Evolutionary conservation across 2,797 vertebrate species (phyloP).

Genomic region (Myotis pilosus): DNA sequence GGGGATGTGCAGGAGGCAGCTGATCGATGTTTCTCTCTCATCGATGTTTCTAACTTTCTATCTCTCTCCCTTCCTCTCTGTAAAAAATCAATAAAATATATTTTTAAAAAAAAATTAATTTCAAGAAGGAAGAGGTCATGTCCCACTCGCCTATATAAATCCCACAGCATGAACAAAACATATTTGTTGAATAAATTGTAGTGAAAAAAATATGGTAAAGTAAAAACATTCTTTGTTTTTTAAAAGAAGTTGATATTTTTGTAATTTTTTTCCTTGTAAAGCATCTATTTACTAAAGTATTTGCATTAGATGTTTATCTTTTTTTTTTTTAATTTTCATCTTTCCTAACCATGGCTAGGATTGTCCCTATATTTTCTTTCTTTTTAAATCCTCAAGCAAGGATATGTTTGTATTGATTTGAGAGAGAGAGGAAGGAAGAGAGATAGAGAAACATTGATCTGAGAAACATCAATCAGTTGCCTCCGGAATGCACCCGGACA

Average conservation of each 20-base stretch:
- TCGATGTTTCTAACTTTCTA: too few relatives aligned
- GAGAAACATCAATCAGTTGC: background rate
- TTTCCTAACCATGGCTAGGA: background rate
- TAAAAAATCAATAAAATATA: too few relatives aligned
- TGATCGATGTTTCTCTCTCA: too few relatives aligned
- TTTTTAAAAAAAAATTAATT: too few relatives aligned
- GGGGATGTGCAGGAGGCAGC: too few relatives aligned
- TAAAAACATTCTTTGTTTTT: conserved; percentile 8
- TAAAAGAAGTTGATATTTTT: background rate
- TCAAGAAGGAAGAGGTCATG: background rate
- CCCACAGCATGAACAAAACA: background rate
- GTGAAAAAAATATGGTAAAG: background rate
- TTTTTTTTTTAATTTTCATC: conserved; percentile 14
- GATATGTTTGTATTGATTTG: background rate
- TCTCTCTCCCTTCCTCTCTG: too few relatives aligned
- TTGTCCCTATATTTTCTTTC: background rate
- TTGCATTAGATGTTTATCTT: background rate
- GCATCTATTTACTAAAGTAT: background rate
- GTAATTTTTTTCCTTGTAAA: background rate
- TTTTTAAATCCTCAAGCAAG: background rate
- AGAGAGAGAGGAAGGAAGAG: background rate
- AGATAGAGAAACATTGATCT: background rate
- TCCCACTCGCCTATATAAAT: background rate
- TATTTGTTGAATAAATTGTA: background rate
- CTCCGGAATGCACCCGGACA: background rate